Conservation (phyloP, 2,888 invertebrate species). For the Cephus pulcher region DNA sequence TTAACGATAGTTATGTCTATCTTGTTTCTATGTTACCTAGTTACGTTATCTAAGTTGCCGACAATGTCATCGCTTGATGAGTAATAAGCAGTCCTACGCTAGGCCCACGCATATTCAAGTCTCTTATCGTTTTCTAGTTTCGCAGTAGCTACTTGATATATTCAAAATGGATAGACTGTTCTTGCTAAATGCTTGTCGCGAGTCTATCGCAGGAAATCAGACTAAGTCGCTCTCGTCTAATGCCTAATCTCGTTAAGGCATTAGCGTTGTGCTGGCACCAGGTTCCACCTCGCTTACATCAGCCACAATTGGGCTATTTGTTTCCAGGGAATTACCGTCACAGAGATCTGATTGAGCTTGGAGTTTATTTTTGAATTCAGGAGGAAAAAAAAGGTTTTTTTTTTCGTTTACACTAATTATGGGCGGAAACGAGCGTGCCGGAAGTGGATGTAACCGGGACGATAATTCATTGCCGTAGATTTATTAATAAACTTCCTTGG, state of each 20-base stretch:
- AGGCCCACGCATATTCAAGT: not conserved
- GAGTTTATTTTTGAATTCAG: not conserved
- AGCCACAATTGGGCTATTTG: not conserved
- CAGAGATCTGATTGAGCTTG: not conserved
- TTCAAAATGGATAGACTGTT: not conserved
- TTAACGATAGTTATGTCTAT: not conserved
- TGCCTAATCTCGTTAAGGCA: not conserved
- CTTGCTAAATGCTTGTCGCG: not conserved
- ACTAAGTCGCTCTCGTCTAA: not conserved
- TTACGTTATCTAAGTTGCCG: not conserved
- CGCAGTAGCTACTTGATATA: not conserved
- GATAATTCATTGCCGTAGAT: not conserved
- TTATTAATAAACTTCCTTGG: constrained; percentile 9
- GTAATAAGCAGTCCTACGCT: not conserved
- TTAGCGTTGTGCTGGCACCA: not conserved
- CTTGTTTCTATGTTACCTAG: not conserved
- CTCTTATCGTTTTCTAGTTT: not conserved
- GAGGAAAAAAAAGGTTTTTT: not conserved
- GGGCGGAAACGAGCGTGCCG: not conserved
- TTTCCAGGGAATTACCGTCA: not conserved
- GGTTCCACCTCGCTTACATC: not conserved
- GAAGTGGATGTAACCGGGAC: not conserved
- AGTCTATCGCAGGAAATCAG: not conserved
- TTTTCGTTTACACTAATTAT: not conserved
- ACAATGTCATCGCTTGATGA: not conserved